Base-by-base conservation (phyloP, 2,888 invertebrate species). In the Neoitamus cyanurus region DNA sequence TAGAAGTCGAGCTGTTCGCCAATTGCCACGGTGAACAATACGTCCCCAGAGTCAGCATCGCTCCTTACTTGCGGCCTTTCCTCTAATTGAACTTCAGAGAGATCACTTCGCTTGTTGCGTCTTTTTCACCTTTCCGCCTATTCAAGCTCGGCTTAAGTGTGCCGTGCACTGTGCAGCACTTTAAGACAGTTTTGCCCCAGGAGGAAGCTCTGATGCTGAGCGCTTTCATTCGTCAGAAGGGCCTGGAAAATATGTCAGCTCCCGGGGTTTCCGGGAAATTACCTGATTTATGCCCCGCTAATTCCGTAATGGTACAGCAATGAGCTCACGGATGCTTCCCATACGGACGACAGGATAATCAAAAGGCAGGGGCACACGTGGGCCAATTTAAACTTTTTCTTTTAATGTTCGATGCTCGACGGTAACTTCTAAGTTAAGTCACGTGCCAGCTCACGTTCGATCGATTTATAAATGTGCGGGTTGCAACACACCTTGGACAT, bases 271-370 rank as follows among this genome's bases (percentile, higher is more conserved):
- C 20, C 77, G n/a, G 30, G 46, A 77, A 77, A 77, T 42, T 77
- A 36, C 30, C 42, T 46, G 46, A 77, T 77, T 77, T 77, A 77
- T 30, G 46, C 42, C n/a, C 46, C n/a, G 20, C 46, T 77, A 46
- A 28, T 42, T 37, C 28, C 30, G 13, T 13, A 46, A 46, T 36
- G 15, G n/a, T 37, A 42, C 15, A 25, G 0, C n/a, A 30, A 13
- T 13, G 25, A 42, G 20, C 7, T n/a, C 5, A 9, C 30, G 13
- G 28, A 37, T 77, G 30, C 6, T 28, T 34, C 31, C 25, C 70
- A n/a, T 30, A 13, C 6, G 28, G 7, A 4, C 2, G 42, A 20
- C 48, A 7, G 15, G 46, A 11, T 77, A 77, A 77, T 77, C 30
- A 30, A 30, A 46, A 46, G 77, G 30, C 58, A 70, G 15, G 3